These are phyloP conservation scores for Sminthurinus signatus DNA, from an alignment of 1,140 invertebrate species.

Conservation along the genomic window DNA sequence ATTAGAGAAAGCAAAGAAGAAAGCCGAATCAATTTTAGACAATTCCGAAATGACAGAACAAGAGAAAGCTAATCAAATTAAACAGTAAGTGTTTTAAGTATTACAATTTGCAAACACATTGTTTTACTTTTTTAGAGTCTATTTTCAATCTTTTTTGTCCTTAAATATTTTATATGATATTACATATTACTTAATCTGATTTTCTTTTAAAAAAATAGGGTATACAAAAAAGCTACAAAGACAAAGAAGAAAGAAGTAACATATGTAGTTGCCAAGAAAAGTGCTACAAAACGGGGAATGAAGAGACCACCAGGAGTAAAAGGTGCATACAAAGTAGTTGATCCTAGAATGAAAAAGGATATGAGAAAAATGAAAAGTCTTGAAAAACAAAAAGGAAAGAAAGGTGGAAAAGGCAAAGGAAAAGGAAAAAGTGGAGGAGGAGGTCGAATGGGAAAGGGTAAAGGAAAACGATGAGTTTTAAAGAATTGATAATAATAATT, in stretches of 20 bases:
- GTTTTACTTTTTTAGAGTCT: neutral
- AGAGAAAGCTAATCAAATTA: slow-evolving; percentile 88
- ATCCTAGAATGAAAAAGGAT: slow-evolving; percentile 95
- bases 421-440: neutral
- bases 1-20: slow-evolving; percentile 92
- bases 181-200: slow-evolving; percentile 19
- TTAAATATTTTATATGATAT: no score
- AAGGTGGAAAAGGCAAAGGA: slow-evolving; percentile 4
- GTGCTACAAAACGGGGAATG: slow-evolving; percentile 65
- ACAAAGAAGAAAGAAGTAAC: slow-evolving; percentile 82
- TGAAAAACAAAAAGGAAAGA: slow-evolving; percentile 13
- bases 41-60: slow-evolving; percentile 78
- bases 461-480: slow-evolving; percentile 3
- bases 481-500: neutral
- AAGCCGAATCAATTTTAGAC: slow-evolving; percentile 84
- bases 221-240: slow-evolving; percentile 85
- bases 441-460: neutral
- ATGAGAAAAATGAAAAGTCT: slow-evolving; percentile 56
- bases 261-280: slow-evolving; percentile 92
- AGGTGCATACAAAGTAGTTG: slow-evolving; percentile 89
- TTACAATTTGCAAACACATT: neutral
- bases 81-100: slow-evolving; percentile 59
- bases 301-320: slow-evolving; percentile 77
- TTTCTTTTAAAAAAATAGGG: slow-evolving; percentile 50
- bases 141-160: neutral